A percentile compares a stretch with the other conserved stretches of the same genome.
These are phyloP conservation scores for Xiphophorus couchianus DNA, from an alignment of 2,113 vertebrate genomes.

Conservation along the genomic window DNA sequence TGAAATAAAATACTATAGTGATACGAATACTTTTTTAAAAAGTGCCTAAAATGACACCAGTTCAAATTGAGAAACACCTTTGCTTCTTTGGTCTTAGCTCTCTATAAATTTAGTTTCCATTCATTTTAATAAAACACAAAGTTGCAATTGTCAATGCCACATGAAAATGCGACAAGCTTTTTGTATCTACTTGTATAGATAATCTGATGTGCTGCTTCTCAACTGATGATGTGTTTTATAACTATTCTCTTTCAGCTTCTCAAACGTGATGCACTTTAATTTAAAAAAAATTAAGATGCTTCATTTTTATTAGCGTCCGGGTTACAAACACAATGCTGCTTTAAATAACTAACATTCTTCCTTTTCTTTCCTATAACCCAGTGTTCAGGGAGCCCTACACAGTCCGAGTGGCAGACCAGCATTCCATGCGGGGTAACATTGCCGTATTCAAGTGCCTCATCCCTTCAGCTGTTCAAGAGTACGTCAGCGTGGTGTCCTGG, in stretches of 20 bases:
- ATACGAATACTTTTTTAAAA: too few relatives aligned
- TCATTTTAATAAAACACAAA: background rate
- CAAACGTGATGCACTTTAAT: background rate
- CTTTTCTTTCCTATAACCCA: constrained; percentile 24
- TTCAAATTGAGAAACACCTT: too few relatives aligned
- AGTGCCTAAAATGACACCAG: too few relatives aligned
- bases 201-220: background rate
- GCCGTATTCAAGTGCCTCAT: constrained; percentile 99
- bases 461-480: constrained; percentile 97
- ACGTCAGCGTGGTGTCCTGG: constrained; percentile 98
- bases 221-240: background rate
- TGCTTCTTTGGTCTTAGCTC: too few relatives aligned
- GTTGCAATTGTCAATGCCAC: background rate
- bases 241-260: background rate
- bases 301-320: too few relatives aligned
- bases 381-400: constrained; percentile 99
- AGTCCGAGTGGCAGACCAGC: constrained; percentile 98
- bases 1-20: too few relatives aligned
- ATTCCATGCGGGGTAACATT: constrained; percentile 98
- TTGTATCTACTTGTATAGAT: background rate
- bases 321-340: background rate
- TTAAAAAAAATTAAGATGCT: background rate
- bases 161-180: background rate
- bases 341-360: constrained; percentile 22
- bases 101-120: too few relatives aligned